A percentile compares a stretch with the other conserved stretches of the same genome.
phyloP scores from a whole-genome alignment of 2,888 invertebrate species.

The Atethmia centrago region DNA sequence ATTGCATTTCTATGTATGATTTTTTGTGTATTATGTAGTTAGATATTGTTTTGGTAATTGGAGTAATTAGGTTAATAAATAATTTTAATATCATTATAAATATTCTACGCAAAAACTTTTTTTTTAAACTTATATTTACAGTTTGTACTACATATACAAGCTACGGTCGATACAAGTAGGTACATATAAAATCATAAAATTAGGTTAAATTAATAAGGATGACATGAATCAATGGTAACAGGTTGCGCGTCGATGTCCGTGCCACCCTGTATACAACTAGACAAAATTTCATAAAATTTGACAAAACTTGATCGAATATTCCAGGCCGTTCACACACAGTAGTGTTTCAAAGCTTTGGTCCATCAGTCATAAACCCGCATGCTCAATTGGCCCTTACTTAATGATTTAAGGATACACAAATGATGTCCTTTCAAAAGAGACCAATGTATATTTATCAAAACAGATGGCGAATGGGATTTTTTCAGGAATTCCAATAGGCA shows the following conservation, averaged over 20 bases:
- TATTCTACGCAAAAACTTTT: neutral
- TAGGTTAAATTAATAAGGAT: too few species aligned
- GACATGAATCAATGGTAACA: too few species aligned
- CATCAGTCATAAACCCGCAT: neutral
- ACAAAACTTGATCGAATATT: neutral
- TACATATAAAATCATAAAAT: neutral
- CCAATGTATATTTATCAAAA: neutral
- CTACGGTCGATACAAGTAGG: neutral
- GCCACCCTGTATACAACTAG: neutral
- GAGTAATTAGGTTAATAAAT: slow-evolving; percentile 2
- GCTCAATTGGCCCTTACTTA: neutral
- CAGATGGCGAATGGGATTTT: too few species aligned
- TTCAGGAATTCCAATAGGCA: neutral
- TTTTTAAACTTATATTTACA: neutral
- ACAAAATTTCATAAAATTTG: neutral
- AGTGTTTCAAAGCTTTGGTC: neutral
- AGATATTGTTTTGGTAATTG: slow-evolving; percentile 7
- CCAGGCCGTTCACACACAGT: neutral
- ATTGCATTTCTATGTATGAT: slow-evolving; percentile 13
- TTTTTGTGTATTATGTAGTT: slow-evolving; percentile 12
- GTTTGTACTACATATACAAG: neutral
- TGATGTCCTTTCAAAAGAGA: neutral
- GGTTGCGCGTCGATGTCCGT: too few species aligned
- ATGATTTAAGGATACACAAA: neutral
- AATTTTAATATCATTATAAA: neutral